Conservation (phyloP, 2,888 invertebrate species). For the Habroteleia sp. region DNA sequence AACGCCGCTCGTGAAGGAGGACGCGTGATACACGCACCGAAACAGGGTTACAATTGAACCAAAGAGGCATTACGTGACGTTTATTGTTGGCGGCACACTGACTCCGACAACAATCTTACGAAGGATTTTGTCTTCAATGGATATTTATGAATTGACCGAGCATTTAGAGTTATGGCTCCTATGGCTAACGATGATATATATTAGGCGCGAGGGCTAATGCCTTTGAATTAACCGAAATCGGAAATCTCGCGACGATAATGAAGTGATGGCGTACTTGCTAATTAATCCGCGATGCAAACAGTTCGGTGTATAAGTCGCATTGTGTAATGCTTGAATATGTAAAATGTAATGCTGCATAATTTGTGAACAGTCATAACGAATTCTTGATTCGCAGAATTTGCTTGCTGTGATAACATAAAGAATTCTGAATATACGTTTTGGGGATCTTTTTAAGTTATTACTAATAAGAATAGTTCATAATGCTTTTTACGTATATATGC, state of each 20-base stretch:
- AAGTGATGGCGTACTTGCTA: constrained; percentile 19
- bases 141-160: constrained; percentile 57
- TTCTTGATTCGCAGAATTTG: too few relatives aligned
- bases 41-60: constrained; percentile 50
- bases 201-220: constrained; percentile 25
- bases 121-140: constrained; percentile 52
- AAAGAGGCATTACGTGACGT: constrained; percentile 54
- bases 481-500: too few relatives aligned
- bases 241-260: constrained; percentile 11
- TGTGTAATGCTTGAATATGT: too few relatives aligned
- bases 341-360: too few relatives aligned
- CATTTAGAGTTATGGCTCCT: constrained; percentile 38
- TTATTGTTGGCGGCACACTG: constrained; percentile 48
- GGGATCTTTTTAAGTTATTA: too few relatives aligned
- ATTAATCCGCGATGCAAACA: constrained; percentile 2
- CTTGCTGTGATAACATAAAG: too few relatives aligned
- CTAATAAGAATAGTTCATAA: too few relatives aligned
- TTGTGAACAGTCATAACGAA: too few relatives aligned
- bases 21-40: constrained; percentile 61
- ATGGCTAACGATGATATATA: constrained; percentile 45
- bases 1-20: constrained; percentile 68
- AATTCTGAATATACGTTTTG: too few relatives aligned
- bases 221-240: constrained; percentile 34
- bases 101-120: constrained; percentile 48
- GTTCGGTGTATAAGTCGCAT: too few relatives aligned